Base-by-base conservation (phyloP, 2,113 vertebrate species). In the Aspiorhynchus laticeps region DNA sequence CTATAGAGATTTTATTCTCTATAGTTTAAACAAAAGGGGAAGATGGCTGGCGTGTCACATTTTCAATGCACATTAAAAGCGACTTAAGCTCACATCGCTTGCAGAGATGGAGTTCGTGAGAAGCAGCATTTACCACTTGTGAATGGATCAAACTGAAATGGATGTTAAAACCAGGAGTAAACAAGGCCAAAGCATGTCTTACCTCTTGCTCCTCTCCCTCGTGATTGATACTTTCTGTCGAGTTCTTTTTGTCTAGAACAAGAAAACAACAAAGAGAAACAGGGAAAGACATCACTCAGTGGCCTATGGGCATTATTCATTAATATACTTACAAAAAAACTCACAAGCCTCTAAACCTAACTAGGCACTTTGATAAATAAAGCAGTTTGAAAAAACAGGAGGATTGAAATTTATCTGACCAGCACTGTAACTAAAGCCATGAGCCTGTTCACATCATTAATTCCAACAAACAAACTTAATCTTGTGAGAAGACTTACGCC, bases 151-250 rank as follows among this genome's bases (percentile, higher is more conserved):
- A 48, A 41, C 21, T 59, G 33, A 73, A 7, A 74, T 41, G 71
- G 31, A 87, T 85, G 73, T 84, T 88, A 75, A 38, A 59, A 86
- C 73, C 24, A 75, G 81, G 78, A 46, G 48, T 33, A 33, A 46
- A 24, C 33, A 73, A 73, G 26, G 46, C 43, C 51, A 36, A 67
- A 63, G 19, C 10, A 0, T 67, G 38, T 41, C 91, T 96, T 93
- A 99, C 98, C 97, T 99, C 97, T 91, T 98, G 98, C 94, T 99
- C 98, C 91, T 97, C 97, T 90, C 97, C 97, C 79, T 97, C 96
- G 15, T 97, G 97, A 87, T 96, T 96, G 94, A 99, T 93, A 91
- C 96, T 98, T 92, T 99, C 97, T 82, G 96, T 97, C 36, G 97
- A 97, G 88, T 96, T 96, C 94, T 97, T 97, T 92, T 97, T 97